Base-by-base conservation (phyloP, 1,140 invertebrate species). In the Ditylenchus dipsaci region DNA sequence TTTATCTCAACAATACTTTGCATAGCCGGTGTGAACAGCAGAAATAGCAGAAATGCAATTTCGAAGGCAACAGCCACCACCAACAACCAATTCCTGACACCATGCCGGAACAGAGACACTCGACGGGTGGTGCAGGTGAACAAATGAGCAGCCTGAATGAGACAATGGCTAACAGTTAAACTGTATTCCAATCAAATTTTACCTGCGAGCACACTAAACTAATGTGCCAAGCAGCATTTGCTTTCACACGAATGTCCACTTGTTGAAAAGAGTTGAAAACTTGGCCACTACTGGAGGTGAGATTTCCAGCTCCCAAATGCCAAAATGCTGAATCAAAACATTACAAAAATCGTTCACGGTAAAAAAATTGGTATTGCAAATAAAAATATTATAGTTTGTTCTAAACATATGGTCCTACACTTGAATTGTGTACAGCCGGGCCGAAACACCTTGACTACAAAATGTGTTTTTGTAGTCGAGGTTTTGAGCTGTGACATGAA, bases 211-310 rank as follows among this genome's bases (percentile, higher is more conserved):
- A n/a, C 1, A 77, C 70, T 43, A 75, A 19, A n/a, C 68, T 73
- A 13, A 75, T 66, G 17, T 72, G 74, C 74, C 74, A 75, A 5
- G 68, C 63, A n/a, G 74, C 76, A 47, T 30, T 57, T 11, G 74
- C 75, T 42, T 75, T 23, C n/a, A 42, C 45, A 33, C 59, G 19
- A 43, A 74, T 60, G 29, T 49, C 15, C 30, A 23, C 15, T 29
- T 75, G 73, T 42, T 72, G 19, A 9, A 7, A 38, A 9, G 13
- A 13, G 47, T 53, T 15, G 23, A 59, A 26, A 47, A 67, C 63
- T 19, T 23, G 15, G 11, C 57, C 67, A 26, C 30, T 23, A 63
- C 19, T 29, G 17, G 45, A 17, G 9, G 33, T 58, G 47, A 70
- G 33, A 29, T 71, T 58, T 27, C 15, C 21, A 19, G 49, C 47